A percentile compares a stretch with the other conserved stretches of the same genome.
These are phyloP conservation scores for Megalops cyprinoides DNA, from an alignment of 2,797 vertebrate species.

Conservation along the genomic window DNA sequence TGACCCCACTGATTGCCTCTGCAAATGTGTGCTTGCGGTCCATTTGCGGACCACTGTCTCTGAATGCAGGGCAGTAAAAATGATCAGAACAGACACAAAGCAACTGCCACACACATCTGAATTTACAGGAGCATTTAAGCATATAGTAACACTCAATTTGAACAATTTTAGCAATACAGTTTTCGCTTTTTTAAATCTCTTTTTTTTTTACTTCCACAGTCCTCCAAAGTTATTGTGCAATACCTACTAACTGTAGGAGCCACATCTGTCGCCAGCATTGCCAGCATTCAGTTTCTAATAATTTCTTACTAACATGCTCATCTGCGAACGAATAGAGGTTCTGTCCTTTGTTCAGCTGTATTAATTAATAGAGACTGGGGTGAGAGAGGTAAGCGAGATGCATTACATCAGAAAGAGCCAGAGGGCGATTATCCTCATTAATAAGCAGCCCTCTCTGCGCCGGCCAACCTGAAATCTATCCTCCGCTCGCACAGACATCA, in stretches of 20 bases:
- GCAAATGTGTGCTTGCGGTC: background rate
- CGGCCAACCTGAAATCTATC: constrained; percentile 29
- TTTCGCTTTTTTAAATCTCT: too few species aligned
- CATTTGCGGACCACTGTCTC: background rate
- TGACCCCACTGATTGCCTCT: background rate
- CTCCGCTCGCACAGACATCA: constrained; percentile 32
- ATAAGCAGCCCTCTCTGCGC: constrained; percentile 42
- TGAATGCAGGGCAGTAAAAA: background rate
- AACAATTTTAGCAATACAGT: too few species aligned
- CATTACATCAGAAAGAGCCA: constrained; percentile 41
- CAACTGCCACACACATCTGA: background rate
- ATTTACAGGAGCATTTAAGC: background rate
- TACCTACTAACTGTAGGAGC: background rate
- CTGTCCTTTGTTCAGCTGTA: constrained; percentile 69
- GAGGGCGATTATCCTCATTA: constrained; percentile 62
- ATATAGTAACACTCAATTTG: too few species aligned
- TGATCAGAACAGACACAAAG: background rate
- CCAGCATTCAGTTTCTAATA: background rate
- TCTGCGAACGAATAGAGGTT: constrained; percentile 48
- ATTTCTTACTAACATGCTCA: constrained; percentile 13
- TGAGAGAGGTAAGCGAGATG: constrained; percentile 53
- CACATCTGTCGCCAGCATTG: background rate
- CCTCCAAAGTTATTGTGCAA: background rate
- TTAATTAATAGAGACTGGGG: constrained; percentile 63
- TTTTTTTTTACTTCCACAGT: too few species aligned